A percentile compares a stretch with the other conserved stretches of the same genome.
Evolutionary conservation across 2,888 invertebrate species (phyloP).

Genomic region (Amiota minor): DNA sequence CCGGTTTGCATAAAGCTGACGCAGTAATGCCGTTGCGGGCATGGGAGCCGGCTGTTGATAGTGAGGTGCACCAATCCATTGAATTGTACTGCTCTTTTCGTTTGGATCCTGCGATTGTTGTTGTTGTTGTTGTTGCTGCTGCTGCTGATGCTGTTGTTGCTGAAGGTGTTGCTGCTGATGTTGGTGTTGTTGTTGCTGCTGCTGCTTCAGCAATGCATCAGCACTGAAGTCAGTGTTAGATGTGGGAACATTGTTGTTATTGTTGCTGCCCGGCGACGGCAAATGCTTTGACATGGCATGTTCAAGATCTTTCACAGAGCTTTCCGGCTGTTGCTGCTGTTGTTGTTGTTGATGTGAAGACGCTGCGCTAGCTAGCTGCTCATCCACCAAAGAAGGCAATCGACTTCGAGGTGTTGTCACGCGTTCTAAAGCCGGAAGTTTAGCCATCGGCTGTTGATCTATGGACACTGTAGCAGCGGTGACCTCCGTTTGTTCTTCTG

Average conservation of each 20-base stretch:
- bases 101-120: constrained; percentile 76
- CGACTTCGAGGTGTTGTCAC: constrained; percentile 72
- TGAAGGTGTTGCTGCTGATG: constrained; percentile 74
- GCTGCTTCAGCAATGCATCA: constrained; percentile 85
- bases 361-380: constrained; percentile 53
- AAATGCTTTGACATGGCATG: constrained; percentile 97
- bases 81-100: constrained; percentile 81
- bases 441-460: constrained; percentile 57
- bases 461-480: constrained; percentile 17
- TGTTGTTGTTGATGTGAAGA: constrained; percentile 43
- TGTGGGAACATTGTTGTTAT: constrained; percentile 55
- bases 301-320: constrained; percentile 85
- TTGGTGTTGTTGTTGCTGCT: constrained; percentile 56
- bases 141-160: constrained; percentile 76
- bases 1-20: constrained; percentile 93
- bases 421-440: constrained; percentile 66
- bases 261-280: constrained; percentile 75
- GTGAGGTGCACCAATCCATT: constrained; percentile 91
- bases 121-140: constrained; percentile 56
- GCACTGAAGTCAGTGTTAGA: constrained; percentile 91
- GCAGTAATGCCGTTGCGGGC: constrained; percentile 90
- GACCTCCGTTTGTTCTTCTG: constrained; percentile 69
- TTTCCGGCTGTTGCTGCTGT: constrained; percentile 63
- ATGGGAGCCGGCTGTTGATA: constrained; percentile 77
- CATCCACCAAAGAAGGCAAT: constrained; percentile 71